phyloP scores from a whole-genome alignment of 2,888 invertebrate genomes.

The Ctena decussata region DNA sequence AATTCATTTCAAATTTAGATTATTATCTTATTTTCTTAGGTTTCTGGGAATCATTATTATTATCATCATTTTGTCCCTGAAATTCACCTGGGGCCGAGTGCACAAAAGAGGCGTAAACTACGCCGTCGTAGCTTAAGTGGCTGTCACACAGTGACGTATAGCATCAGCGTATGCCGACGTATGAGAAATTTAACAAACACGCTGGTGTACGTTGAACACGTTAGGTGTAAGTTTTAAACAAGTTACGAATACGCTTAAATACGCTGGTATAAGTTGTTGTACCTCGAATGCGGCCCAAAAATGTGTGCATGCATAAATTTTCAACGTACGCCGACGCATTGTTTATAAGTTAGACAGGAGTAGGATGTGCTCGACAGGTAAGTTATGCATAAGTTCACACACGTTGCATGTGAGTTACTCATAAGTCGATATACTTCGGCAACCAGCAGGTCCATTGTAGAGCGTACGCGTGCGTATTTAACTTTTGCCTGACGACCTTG shows the following conservation, averaged over 20 bases:
- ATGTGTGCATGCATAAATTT: slow-evolving; percentile 15
- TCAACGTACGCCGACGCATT: slow-evolving; percentile 11
- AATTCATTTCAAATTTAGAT: no score
- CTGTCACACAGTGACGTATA: no score
- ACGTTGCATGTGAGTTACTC: neutral
- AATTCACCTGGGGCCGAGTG: no score
- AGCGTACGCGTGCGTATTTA: slow-evolving; percentile 21
- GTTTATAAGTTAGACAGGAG: slow-evolving; percentile 16
- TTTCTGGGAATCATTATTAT: no score
- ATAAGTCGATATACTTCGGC: slow-evolving; percentile 15
- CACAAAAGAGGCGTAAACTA: no score
- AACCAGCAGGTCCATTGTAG: neutral
- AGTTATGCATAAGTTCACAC: neutral
- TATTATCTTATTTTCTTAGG: no score
- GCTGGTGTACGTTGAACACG: no score
- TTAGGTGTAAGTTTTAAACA: no score
- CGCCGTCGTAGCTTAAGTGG: no score
- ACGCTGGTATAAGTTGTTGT: slow-evolving; percentile 16
- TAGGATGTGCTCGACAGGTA: neutral
- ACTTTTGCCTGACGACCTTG: neutral
- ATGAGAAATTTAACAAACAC: no score
- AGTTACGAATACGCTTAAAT: slow-evolving; percentile 2
- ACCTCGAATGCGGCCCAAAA: slow-evolving; percentile 2
- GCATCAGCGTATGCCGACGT: no score
- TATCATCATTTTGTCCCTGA: no score